phyloP scores from a whole-genome alignment of 1,140 invertebrate genomes.

The Caenorhabditis latens region DNA sequence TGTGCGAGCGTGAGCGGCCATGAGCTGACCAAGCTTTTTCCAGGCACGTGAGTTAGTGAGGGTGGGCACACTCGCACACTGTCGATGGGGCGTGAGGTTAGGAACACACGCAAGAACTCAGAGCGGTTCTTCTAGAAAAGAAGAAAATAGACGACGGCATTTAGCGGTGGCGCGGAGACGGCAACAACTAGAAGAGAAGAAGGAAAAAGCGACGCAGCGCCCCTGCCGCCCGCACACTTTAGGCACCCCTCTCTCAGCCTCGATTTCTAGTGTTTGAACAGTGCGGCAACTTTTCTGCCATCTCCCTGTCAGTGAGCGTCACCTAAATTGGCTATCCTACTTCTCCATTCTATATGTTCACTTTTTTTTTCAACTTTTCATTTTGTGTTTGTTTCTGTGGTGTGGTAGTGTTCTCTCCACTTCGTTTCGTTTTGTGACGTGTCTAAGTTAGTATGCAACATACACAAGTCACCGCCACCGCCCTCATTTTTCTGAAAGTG shows the following conservation, averaged over 20 bases:
- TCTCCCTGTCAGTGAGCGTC: background rate
- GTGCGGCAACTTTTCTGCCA: constrained; percentile 13
- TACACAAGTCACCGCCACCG: background rate
- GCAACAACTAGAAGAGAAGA: constrained; percentile 14
- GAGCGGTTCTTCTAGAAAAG: constrained; percentile 14
- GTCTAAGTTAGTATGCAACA: background rate
- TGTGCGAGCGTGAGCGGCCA: constrained; percentile 41
- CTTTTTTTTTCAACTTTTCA: constrained; percentile 5
- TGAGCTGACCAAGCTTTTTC: constrained; percentile 42
- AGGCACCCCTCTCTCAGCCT: constrained; percentile 18
- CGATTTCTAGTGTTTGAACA: constrained; percentile 53
- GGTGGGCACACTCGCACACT: constrained; percentile 20
- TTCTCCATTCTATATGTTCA: background rate
- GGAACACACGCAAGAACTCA: constrained; percentile 32
- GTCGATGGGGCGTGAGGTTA: constrained; percentile 41
- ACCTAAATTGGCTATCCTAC: constrained; percentile 28
- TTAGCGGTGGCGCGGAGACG: constrained; percentile 34
- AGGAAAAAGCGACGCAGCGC: constrained; percentile 12
- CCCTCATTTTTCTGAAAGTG: constrained; percentile 21
- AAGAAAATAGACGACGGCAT: constrained; percentile 29
- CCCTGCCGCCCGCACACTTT: constrained; percentile 41
- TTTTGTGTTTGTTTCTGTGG: background rate
- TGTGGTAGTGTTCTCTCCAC: background rate
- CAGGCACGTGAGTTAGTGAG: constrained; percentile 38
- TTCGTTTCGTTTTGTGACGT: constrained; percentile 10